Evolutionary conservation across 1,140 invertebrate species (phyloP), one percentile per base, ranked within the genome.

Genomic region (Drosophila sechellia): DNA sequence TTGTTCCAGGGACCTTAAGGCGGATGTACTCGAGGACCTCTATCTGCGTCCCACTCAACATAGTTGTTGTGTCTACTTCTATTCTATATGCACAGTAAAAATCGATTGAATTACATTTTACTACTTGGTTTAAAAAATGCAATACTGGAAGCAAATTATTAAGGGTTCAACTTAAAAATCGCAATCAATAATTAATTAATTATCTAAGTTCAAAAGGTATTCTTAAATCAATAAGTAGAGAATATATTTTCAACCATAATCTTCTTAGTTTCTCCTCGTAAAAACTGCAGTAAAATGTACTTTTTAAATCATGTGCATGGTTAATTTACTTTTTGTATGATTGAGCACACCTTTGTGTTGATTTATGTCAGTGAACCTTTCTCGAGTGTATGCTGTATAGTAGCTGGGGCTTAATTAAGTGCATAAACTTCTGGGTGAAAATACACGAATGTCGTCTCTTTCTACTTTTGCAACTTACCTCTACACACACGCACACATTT

Each of bases 371-470:
- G 54, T 63, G 59, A 59, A 15, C 20, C 49, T 10, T 35, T 49
- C 42, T 31, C 22, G 22, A 42, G 37, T 61, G 15, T 34, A 12
- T 63, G 37, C 34, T 40, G 34, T 65, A 13, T 65, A 37, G 63
- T 65, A 64, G 39, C 61, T 58, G 63, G 78, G 61, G 76, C 77
- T 80, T 80, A 80, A 80, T 80, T 80, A 80, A 80, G 77, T 80
- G 77, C 64, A 80, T 80, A 80, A 80, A 80, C 77, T 85, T 85
- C 69, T 81, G 68, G 77, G 73, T 73, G 84, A 64, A 85, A 85
- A 85, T 72, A 81, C 57, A 60, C 46, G 48, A 49, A 63, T 64
- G 35, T 11, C 40, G 56, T 54, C 45, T 72, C 45, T 42, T 60
- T 43, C 45, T 35, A 42, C 48, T 72, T 20, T 20, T 57, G 39